Evolutionary conservation across 2,113 vertebrate species (phyloP), one percentile per base, ranked within the genome.

Genomic region (Otocyon megalotis): DNA sequence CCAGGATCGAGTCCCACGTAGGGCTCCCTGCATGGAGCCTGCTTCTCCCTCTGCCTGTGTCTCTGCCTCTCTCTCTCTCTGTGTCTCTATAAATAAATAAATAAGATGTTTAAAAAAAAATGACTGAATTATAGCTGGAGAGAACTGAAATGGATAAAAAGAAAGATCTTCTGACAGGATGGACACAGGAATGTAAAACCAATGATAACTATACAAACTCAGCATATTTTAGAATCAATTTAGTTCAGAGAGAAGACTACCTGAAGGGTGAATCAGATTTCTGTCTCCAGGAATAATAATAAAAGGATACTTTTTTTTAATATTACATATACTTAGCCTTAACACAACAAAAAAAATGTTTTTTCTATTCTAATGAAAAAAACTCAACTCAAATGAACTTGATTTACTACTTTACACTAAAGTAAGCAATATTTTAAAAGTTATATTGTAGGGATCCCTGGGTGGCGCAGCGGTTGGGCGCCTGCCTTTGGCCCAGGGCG

Each of bases 121-220:
- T 17, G 9, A 54, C 54, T 85, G 20, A 93, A 77, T 28, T 90
- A 17, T 48, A 88, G 24, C 26, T 92, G 89, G 19, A 92, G 37
- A 96, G 48, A 65, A n/a, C 14, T 69, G 32, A 96, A 30, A 6
- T 65, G 50, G 17, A 9, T 54, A 91, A 86, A 96, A 90, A 11
- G 32, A 20, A 96, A 56, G 43, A 72, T 60, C 82, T 72, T 60
- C 28, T 56, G n/a, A 88, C 15, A 67, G 24, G 11, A 8, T 12
- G 20, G 26, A 86, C 19, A 71, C 0, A 81, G 19, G 56, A 87
- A 87, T 69, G 56, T 26, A 43, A 35, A 91, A 60, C 9, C 60
- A 95, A 79, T 79, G 71, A 79, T 60, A 95, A 76, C 62, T n/a
- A 77, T 35, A 89, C 48, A 92, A 79, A 58, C 14, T 77, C 30